Percentiles rank a stretch among this genome's conserved stretches.
Conservation (phyloP, 2,888 invertebrate genomes). For the Chouioia cunea region DNA sequence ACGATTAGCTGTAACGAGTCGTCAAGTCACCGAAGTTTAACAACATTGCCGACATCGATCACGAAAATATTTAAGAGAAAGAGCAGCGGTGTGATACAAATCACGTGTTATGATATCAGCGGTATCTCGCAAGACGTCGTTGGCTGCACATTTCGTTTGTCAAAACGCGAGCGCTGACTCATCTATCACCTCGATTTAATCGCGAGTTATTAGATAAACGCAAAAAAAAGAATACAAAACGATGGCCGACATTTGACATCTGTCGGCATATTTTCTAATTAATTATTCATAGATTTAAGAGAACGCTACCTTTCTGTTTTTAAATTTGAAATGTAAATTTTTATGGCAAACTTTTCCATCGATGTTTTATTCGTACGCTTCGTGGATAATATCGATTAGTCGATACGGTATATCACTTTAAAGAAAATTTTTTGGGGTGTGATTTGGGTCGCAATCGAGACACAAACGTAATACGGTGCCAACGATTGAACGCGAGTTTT, state of each 20-base stretch:
- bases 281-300: constrained; percentile 22
- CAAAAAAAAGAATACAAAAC: constrained; percentile 20
- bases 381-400: no score
- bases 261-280: constrained; percentile 32
- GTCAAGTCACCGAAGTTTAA: not conserved
- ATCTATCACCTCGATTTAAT: constrained; percentile 14
- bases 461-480: no score
- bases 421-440: no score
- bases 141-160: constrained; percentile 16
- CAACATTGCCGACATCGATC: constrained; percentile 10
- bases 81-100: constrained; percentile 19
- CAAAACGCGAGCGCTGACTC: constrained; percentile 28
- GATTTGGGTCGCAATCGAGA: no score
- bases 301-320: no score
- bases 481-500: no score
- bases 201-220: constrained; percentile 10
- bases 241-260: constrained; percentile 23
- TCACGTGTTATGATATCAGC: constrained; percentile 23
- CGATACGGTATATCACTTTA: no score
- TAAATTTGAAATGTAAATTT: not conserved
- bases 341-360: no score
- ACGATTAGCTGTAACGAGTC: no score
- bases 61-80: constrained; percentile 29
- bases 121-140: constrained; percentile 16
- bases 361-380: no score